Conservation (phyloP, 2,797 vertebrate genomes). For the Botia almorhae region DNA sequence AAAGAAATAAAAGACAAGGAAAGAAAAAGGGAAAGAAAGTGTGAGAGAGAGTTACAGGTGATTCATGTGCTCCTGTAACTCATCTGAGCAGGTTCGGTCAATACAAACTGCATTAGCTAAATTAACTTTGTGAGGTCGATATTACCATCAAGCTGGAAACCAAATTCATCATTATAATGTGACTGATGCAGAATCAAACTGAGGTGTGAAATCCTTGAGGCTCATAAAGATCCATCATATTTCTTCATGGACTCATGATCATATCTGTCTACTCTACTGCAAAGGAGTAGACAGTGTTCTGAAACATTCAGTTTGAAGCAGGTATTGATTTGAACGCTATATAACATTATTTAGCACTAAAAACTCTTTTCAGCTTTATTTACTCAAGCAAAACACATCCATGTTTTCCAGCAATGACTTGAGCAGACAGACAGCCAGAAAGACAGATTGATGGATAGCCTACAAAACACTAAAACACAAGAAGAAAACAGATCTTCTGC, state of each 20-base stretch:
- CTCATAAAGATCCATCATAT: slow-evolving; percentile 1
- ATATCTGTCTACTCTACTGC: slow-evolving; percentile 5
- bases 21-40: not conserved
- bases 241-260: not conserved
- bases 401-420: too few species aligned
- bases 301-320: too few species aligned
- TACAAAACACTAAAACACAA: not conserved
- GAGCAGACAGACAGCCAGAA: not conserved
- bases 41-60: slow-evolving; percentile 48
- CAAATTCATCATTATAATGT: slow-evolving; percentile 19
- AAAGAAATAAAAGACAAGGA: too few species aligned
- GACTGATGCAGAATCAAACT: slow-evolving; percentile 9
- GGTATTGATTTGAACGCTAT: not conserved
- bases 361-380: not conserved
- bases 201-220: not conserved
- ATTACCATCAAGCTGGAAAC: slow-evolving; percentile 33
- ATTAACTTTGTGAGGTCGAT: slow-evolving; percentile 31
- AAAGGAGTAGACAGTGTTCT: too few species aligned
- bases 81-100: slow-evolving; percentile 41
- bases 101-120: slow-evolving; percentile 51
- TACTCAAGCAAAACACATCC: not conserved
- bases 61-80: slow-evolving; percentile 51
- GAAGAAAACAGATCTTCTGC: slow-evolving; percentile 7
- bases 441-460: not conserved
- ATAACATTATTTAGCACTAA: not conserved